phyloP scores from a whole-genome alignment of 2,113 vertebrate species.

The Barnardius zonarius region DNA sequence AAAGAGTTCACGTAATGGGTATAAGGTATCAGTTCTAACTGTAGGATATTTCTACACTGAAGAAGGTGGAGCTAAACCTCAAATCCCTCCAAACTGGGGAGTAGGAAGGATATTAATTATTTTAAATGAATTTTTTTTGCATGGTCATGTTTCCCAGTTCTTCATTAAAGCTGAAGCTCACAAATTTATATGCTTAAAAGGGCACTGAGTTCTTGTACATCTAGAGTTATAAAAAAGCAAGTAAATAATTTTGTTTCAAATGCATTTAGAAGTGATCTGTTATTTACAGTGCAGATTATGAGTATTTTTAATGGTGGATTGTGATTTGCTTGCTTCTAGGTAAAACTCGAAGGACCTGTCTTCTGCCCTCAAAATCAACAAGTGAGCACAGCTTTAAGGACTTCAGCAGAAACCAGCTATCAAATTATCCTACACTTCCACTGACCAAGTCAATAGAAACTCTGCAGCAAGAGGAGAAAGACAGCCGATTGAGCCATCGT shows the following conservation, averaged over 20 bases:
- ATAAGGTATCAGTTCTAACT: neutral
- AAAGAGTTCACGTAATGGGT: neutral
- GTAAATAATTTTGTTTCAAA: neutral
- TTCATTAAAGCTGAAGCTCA: neutral
- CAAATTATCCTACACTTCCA: constrained; percentile 83
- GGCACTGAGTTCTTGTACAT: neutral
- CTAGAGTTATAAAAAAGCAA: neutral
- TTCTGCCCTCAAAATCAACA: constrained; percentile 76
- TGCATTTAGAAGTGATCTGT: neutral
- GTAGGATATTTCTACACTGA: neutral
- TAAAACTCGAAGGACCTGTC: constrained; percentile 80
- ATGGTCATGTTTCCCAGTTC: neutral
- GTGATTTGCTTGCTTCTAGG: constrained; percentile 78
- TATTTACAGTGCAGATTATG: neutral
- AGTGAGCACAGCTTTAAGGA: constrained; percentile 74
- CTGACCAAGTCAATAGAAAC: constrained; percentile 78
- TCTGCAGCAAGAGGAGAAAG: constrained; percentile 75
- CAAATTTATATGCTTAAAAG: neutral
- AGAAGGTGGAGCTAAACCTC: neutral
- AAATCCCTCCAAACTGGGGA: neutral
- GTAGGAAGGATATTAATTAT: neutral
- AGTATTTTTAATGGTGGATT: neutral
- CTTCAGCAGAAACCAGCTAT: constrained; percentile 77
- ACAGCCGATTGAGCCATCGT: constrained; percentile 54
- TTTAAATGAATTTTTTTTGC: neutral